These are phyloP conservation scores for Clepsis dumicolana DNA, from an alignment of 2,888 invertebrate species.

Conservation along the genomic window DNA sequence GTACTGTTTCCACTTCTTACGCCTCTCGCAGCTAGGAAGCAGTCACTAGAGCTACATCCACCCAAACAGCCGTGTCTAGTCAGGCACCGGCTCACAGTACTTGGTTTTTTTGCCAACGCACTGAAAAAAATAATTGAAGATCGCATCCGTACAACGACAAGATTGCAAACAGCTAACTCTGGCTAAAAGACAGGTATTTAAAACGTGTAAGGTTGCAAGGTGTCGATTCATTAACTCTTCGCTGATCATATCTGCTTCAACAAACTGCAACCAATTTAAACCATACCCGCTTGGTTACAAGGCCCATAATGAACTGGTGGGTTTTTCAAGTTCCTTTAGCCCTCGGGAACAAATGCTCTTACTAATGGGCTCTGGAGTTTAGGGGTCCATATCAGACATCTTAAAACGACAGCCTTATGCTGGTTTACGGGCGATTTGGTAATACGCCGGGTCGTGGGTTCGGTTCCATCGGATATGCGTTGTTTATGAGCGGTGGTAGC, in stretches of 20 bases:
- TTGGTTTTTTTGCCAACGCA: no score
- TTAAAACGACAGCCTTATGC: constrained; percentile 39
- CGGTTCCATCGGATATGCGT: constrained; percentile 31
- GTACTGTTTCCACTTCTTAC: no score
- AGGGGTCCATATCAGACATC: constrained; percentile 40
- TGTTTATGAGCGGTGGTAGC: constrained; percentile 22
- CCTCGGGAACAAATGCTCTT: constrained; percentile 47
- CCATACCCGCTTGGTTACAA: background rate
- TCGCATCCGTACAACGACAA: background rate
- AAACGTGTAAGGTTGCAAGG: constrained; percentile 42
- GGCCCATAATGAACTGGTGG: background rate
- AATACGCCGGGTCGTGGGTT: constrained; percentile 40
- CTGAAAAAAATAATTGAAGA: background rate
- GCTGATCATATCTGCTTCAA: constrained; percentile 38
- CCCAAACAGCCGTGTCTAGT: no score
- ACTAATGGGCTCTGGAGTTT: constrained; percentile 46
- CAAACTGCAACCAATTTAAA: background rate
- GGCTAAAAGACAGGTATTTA: constrained; percentile 21
- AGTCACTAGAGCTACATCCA: no score
- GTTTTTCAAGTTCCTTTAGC: constrained; percentile 25
- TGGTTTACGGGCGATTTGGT: constrained; percentile 41
- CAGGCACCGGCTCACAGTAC: no score
- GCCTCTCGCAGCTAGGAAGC: no score
- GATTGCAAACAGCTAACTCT: constrained; percentile 14
- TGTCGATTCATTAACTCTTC: constrained; percentile 42